These are phyloP conservation scores for Drepana falcataria DNA, from an alignment of 2,888 invertebrate genomes.

Conservation along the genomic window DNA sequence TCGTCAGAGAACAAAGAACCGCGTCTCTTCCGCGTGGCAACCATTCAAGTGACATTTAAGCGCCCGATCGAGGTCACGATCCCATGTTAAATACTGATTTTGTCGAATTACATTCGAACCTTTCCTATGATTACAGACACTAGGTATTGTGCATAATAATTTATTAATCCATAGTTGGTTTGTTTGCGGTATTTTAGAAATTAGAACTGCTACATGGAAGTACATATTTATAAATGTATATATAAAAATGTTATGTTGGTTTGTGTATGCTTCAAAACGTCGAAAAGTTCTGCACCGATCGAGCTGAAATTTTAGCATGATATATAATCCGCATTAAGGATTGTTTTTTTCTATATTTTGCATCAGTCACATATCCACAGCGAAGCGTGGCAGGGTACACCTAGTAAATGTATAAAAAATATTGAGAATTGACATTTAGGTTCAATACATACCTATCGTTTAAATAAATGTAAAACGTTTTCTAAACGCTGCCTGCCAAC, in stretches of 20 bases:
- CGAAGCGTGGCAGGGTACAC: no score
- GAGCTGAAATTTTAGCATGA: no score
- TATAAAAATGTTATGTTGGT: no score
- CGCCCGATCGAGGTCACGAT: conserved; percentile 66
- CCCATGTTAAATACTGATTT: conserved; percentile 40
- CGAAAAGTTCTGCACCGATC: no score
- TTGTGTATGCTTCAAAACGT: no score
- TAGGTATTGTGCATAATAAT: no score
- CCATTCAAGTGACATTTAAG: conserved; percentile 70
- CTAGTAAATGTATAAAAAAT: neutral
- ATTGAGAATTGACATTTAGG: neutral
- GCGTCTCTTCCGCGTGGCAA: conserved; percentile 63
- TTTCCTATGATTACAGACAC: conserved; percentile 10
- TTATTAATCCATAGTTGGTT: no score
- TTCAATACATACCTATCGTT: conserved; percentile 6
- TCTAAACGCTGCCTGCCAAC: conserved; percentile 60
- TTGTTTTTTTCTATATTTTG: no score
- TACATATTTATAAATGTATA: neutral
- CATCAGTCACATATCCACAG: no score
- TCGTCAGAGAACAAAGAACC: conserved; percentile 56
- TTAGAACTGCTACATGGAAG: no score
- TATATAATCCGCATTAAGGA: no score
- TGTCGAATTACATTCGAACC: conserved; percentile 24
- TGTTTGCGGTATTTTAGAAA: neutral
- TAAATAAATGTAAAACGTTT: conserved; percentile 53